Evolutionary conservation across 2,888 invertebrate species (phyloP).

Genomic region (Graphium colonna): DNA sequence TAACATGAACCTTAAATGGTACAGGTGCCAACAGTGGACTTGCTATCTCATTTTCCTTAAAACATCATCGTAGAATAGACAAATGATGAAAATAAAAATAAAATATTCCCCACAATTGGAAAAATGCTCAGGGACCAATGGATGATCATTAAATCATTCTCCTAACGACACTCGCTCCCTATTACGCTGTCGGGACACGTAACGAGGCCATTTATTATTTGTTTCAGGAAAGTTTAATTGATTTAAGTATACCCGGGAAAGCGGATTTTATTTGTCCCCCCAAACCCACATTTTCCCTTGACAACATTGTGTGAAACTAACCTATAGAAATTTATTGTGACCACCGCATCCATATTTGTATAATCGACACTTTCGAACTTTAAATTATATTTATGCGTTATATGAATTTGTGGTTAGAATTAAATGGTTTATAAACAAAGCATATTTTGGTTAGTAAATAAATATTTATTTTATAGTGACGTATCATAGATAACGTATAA

Average conservation of each 20-base stretch:
- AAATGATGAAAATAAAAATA: background rate
- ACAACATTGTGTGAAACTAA: background rate
- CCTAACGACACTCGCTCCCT: slow-evolving; percentile 12
- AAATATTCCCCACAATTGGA: background rate
- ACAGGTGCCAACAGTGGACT: too few relatives aligned
- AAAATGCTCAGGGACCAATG: slow-evolving; percentile 5
- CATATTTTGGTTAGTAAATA: too few relatives aligned
- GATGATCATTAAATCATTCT: slow-evolving; percentile 17
- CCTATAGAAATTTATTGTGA: background rate
- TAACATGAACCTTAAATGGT: too few relatives aligned
- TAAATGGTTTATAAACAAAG: too few relatives aligned
- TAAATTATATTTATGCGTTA: too few relatives aligned
- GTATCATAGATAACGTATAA: too few relatives aligned
- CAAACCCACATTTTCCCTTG: background rate
- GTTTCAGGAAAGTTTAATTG: slow-evolving; percentile 21
- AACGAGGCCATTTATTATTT: slow-evolving; percentile 21
- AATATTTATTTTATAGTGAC: too few relatives aligned
- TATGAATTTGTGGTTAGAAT: too few relatives aligned
- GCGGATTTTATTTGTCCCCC: slow-evolving; percentile 11
- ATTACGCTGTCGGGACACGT: slow-evolving; percentile 17
- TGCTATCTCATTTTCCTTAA: slow-evolving; percentile 1
- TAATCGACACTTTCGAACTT: too few relatives aligned
- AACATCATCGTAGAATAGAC: background rate
- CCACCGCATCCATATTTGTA: background rate
- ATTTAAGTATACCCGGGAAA: slow-evolving; percentile 18